Base-by-base conservation (phyloP, 2,113 vertebrate species). In the Indri indri region DNA sequence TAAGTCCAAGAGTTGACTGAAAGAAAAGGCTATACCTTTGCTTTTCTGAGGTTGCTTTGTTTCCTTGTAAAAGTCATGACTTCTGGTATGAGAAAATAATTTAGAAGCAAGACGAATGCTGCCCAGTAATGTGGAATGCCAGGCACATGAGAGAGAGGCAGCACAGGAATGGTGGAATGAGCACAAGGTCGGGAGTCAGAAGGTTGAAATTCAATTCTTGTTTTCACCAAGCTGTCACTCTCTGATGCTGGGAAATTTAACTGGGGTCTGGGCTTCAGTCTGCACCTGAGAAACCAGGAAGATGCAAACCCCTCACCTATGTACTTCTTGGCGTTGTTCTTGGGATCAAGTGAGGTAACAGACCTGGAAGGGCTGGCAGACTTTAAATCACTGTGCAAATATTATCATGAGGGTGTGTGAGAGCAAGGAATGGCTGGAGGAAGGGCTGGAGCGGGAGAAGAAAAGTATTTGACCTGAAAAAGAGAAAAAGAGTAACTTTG, bases 401-500 rank as follows among this genome's bases (percentile, higher is more conserved):
- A 84, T 61, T 81, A 57, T 54, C 57, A 25, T 25, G 81, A 81
- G 54, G 27, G 85, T 81, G 47, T 42, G 18, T 59, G 65, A 87
- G 73, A 94, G 54, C 47, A 42, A 83, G 73, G 66, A 83, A 65
- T 6, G 23, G 25, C 37, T 42, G 4, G 30, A 89, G 94, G 79
- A 76, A 80, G 76, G 73, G 37, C 63, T 76, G 59, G 66, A 65
- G 77, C 30, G 37, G 50, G 61, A 80, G 63, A 52, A 73, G 74
- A 61, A 73, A 93, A 95, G 82, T 90, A 79, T 96, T 83, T 95
- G 91, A 81, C 57, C 70, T 92, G 76, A 93, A 97, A 95, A 73
- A 42, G 85, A 88, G 77, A 73, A 80, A 90, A 95, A 96, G 81
- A 82, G 63, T 52, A 47, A 90, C 37, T 93, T 80, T 85, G 87